Percentiles rank a stretch among this genome's conserved stretches.
Conservation (phyloP, 1,140 invertebrate genomes). For the Achroia grisella region DNA sequence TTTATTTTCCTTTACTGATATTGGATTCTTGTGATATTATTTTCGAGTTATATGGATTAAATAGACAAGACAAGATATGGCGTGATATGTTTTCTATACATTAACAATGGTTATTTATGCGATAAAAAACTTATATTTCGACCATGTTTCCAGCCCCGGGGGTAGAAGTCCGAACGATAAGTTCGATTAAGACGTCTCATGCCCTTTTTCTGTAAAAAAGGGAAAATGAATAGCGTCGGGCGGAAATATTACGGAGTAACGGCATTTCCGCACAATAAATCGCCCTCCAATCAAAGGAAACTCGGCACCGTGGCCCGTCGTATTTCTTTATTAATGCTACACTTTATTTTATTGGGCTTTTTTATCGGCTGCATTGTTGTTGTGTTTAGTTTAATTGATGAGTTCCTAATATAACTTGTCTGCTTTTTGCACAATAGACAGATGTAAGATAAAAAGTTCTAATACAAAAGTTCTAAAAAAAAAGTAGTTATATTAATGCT, state of each 20-base stretch:
- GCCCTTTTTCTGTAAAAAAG: conserved; percentile 71
- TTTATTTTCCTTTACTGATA: too few species aligned
- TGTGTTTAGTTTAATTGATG: conserved; percentile 30
- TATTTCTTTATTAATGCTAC: conserved; percentile 67
- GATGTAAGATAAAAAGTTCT: too few species aligned
- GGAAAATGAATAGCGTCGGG: conserved; percentile 63
- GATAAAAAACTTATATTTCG: background rate
- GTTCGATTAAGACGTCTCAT: conserved; percentile 66
- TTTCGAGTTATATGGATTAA: too few species aligned
- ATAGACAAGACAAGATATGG: too few species aligned
- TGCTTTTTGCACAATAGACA: too few species aligned
- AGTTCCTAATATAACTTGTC: background rate
- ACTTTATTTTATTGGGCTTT: conserved; percentile 69
- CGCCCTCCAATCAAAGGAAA: conserved; percentile 67
- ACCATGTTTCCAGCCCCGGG: conserved; percentile 11
- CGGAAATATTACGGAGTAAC: conserved; percentile 71
- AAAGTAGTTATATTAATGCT: background rate
- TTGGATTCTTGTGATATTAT: too few species aligned
- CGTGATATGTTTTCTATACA: too few species aligned
- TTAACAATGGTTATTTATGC: too few species aligned
- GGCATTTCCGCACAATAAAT: conserved; percentile 72
- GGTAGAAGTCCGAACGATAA: conserved; percentile 20
- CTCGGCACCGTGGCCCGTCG: conserved; percentile 34
- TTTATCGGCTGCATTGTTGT: conserved; percentile 55
- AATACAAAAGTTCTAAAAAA: too few species aligned